Conservation (phyloP, 2,888 invertebrate genomes). For the Lucinisca nassula region DNA sequence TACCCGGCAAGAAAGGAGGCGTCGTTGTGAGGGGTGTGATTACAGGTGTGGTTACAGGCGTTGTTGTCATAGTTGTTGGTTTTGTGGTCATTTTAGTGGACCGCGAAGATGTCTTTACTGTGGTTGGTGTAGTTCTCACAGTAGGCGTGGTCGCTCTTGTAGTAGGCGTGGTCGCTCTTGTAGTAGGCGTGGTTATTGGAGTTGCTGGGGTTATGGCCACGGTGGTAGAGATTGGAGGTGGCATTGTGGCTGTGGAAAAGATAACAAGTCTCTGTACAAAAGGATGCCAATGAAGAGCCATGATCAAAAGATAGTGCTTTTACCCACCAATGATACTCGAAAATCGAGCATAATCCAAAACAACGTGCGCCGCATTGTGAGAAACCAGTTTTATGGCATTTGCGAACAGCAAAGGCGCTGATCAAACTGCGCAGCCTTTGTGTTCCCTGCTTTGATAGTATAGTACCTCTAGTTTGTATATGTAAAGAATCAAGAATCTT, state of each 20-base stretch:
- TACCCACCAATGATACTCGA: too few relatives aligned
- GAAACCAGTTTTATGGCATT: too few relatives aligned
- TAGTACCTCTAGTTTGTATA: too few relatives aligned
- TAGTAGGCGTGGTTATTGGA: not conserved
- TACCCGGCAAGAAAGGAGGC: constrained; percentile 51
- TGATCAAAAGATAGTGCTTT: too few relatives aligned
- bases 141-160: not conserved
- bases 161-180: not conserved
- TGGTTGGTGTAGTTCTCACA: not conserved
- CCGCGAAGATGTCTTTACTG: not conserved
- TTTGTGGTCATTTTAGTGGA: not conserved
- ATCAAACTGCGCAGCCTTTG: too few relatives aligned
- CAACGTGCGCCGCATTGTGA: too few relatives aligned
- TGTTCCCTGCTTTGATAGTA: too few relatives aligned
- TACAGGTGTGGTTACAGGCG: not conserved
- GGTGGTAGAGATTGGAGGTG: not conserved
- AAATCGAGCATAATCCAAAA: too few relatives aligned
- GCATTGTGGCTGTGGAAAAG: not conserved
- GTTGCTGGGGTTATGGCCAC: constrained; percentile 2
- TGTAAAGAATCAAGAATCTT: too few relatives aligned
- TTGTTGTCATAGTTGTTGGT: not conserved
- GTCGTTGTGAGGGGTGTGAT: not conserved
- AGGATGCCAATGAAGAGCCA: too few relatives aligned
- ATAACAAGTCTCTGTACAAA: too few relatives aligned
- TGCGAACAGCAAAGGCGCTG: too few relatives aligned